Percentiles rank a stretch among this genome's conserved stretches.
Conservation (phyloP, 64 coral and sea anemone genomes). For the Stichodactyla mertensii region DNA sequence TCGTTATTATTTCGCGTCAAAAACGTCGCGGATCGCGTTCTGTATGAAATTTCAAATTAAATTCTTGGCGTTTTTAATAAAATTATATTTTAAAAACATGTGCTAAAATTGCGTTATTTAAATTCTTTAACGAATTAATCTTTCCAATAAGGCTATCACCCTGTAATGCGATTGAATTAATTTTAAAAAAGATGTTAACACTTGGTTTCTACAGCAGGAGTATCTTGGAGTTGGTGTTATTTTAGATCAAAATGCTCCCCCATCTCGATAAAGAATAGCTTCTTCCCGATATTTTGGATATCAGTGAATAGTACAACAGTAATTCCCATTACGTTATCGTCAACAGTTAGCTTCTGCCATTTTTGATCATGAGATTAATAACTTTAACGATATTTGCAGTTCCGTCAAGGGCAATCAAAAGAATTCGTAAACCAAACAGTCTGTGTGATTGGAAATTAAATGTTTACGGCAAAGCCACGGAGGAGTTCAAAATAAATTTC, state of each 20-base stretch:
- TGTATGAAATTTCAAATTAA: not conserved
- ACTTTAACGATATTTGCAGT: not conserved
- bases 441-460: not conserved
- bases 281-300: not conserved
- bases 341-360: not conserved
- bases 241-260: not conserved
- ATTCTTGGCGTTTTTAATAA: not conserved
- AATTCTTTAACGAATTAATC: not conserved
- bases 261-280: not conserved
- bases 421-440: not conserved
- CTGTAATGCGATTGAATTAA: not conserved
- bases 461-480: not conserved
- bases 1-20: not conserved
- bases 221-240: not conserved
- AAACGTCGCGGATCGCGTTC: not conserved
- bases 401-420: not conserved
- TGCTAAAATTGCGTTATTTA: not conserved
- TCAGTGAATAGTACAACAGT: not conserved
- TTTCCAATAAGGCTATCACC: not conserved
- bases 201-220: not conserved
- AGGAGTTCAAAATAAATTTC: not conserved
- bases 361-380: not conserved
- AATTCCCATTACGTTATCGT: not conserved
- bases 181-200: not conserved
- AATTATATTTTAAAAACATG: not conserved